Evolutionary conservation across 2,113 vertebrate species (phyloP).

Genomic region (Sander lucioperca): DNA sequence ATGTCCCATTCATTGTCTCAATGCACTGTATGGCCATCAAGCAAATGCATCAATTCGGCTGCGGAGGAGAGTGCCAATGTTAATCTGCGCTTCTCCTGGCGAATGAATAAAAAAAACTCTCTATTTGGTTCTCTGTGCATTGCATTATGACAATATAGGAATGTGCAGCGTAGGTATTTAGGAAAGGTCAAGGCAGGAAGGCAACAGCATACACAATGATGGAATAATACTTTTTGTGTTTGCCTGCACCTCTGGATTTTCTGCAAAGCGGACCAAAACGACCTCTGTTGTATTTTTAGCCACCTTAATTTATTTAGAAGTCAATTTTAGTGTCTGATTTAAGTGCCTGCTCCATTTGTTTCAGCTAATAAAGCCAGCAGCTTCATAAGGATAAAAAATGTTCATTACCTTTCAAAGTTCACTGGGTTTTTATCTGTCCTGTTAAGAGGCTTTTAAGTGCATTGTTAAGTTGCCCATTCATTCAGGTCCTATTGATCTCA

Average conservation of each 20-base stretch:
- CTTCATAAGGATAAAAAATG: slow-evolving; percentile 71
- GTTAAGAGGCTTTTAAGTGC: slow-evolving; percentile 80
- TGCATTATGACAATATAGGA: too few species aligned
- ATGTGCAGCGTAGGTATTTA: too few species aligned
- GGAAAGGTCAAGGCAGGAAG: too few species aligned
- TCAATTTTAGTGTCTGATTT: slow-evolving; percentile 66
- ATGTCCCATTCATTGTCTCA: too few species aligned
- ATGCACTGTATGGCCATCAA: too few species aligned
- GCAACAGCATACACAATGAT: too few species aligned
- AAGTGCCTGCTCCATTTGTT: slow-evolving; percentile 70
- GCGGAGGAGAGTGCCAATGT: too few species aligned
- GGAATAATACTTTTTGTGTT: background rate
- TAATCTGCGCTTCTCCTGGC: too few species aligned
- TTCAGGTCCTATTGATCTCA: slow-evolving; percentile 75
- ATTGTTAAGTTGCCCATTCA: slow-evolving; percentile 81
- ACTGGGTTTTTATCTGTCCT: slow-evolving; percentile 75
- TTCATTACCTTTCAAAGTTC: slow-evolving; percentile 81
- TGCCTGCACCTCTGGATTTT: slow-evolving; percentile 3
- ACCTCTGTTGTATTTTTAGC: slow-evolving; percentile 45
- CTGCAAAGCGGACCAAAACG: slow-evolving; percentile 22
- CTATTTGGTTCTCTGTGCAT: too few species aligned
- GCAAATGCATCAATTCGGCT: too few species aligned
- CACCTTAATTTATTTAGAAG: slow-evolving; percentile 70
- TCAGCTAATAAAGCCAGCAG: slow-evolving; percentile 71
- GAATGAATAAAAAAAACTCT: too few species aligned